Evolutionary conservation across 2,113 vertebrate species (phyloP).

Genomic region (Tachysurus vachellii): DNA sequence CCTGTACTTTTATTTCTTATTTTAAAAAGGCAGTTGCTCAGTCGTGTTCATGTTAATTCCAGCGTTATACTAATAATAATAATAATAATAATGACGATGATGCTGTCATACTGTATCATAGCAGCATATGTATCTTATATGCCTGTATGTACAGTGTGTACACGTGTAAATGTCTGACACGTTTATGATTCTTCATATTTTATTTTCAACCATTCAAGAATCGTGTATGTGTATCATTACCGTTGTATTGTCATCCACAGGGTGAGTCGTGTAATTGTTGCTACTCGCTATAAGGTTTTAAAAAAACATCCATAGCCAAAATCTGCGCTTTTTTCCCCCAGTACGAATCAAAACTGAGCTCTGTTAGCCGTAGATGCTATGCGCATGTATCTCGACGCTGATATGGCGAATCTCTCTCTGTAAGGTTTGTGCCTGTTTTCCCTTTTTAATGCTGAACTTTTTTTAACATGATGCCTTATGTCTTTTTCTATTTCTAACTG

Average conservation of each 20-base stretch:
- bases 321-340: not conserved
- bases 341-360: not conserved
- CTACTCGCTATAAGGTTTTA: slow-evolving; percentile 26
- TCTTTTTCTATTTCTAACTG: slow-evolving; percentile 30
- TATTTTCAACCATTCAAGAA: slow-evolving; percentile 38
- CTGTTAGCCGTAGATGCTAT: slow-evolving; percentile 27
- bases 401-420: slow-evolving; percentile 19
- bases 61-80: not conserved
- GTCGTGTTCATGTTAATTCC: not conserved
- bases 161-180: slow-evolving; percentile 4
- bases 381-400: slow-evolving; percentile 40
- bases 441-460: slow-evolving; percentile 29
- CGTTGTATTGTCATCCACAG: slow-evolving; percentile 35
- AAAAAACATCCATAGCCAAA: slow-evolving; percentile 15
- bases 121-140: slow-evolving; percentile 26
- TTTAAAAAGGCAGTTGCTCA: not conserved
- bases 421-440: slow-evolving; percentile 31
- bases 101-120: not conserved
- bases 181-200: slow-evolving; percentile 31
- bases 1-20: not conserved
- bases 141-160: slow-evolving; percentile 27
- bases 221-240: slow-evolving; percentile 24
- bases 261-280: slow-evolving; percentile 34
- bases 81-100: not conserved
- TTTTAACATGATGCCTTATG: slow-evolving; percentile 46